Conservation (phyloP, 2,888 invertebrate species). For the Hirtodrosophila histrioides region DNA sequence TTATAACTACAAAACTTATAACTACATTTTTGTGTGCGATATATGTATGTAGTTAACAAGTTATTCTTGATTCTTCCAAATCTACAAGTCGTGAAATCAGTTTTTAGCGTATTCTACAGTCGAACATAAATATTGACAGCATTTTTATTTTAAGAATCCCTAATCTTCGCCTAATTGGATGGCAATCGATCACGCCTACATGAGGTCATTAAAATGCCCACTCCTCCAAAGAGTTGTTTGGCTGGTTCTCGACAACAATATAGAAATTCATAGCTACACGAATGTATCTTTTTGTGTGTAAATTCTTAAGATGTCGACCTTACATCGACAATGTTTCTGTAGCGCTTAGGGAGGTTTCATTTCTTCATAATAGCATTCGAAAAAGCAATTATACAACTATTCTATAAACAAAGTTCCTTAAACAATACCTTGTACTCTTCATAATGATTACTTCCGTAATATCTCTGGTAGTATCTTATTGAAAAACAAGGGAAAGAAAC, state of each 20-base stretch:
- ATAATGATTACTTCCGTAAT: no score
- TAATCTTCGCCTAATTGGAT: constrained; percentile 25
- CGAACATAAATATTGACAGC: neutral
- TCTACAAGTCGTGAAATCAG: neutral
- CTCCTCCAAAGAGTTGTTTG: constrained; percentile 20
- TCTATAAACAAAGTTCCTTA: no score
- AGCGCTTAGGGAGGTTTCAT: neutral
- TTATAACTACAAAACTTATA: no score
- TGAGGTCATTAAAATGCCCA: constrained; percentile 27
- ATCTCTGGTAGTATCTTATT: no score
- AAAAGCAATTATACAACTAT: neutral
- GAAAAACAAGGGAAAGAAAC: no score
- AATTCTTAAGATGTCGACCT: constrained; percentile 10
- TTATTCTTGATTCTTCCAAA: no score
- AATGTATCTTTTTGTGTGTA: neutral
- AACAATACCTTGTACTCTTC: no score
- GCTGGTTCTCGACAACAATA: constrained; percentile 4
- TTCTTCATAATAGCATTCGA: neutral
- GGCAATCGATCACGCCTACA: constrained; percentile 43
- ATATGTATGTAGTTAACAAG: no score
- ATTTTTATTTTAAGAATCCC: constrained; percentile 3
- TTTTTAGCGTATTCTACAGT: neutral
- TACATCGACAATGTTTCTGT: neutral
- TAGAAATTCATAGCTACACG: neutral
- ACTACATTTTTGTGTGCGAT: no score